Evolutionary conservation across 2,113 vertebrate genomes (phyloP), one percentile per base, ranked within the genome.

Genomic region (Microtus oregoni): DNA sequence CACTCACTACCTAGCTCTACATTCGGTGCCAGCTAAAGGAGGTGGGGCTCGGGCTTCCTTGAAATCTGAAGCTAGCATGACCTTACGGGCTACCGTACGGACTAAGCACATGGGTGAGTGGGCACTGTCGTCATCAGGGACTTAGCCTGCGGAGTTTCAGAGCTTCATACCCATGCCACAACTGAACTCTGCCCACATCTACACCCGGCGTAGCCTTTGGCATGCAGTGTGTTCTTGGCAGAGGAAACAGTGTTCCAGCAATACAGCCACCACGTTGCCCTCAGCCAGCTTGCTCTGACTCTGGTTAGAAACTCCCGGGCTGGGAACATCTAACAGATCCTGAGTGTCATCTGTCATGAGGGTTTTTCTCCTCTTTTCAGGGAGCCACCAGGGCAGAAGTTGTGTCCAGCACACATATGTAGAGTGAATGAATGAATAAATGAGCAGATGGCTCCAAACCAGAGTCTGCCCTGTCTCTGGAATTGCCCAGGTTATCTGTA

Each of bases 101-200:
- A 86, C n/a, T 17, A 68, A 28, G 7, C 3, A 85, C 19, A 26
- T 65, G 35, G 35, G 24, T 0, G 19, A 58, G 1, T 1, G 0
- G 19, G 22, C 41, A 50, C 1, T 50, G 83, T 75, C 4, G 15
- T 30, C 5, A 75, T 63, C 35, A 2, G 17, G 32, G 4, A n/a
- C 50, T 70, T 50, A 17, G 4, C 63, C 73, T n/a, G 8, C 0
- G 0, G 1, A 47, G 28, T 65, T 55, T 22, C 2, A 5, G 55
- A 79, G 28, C 72, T 19, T 81, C 63, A 1, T 5, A 19, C 41
- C 65, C 58, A 9, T 0, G 0, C 44, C 65, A 58, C n/a, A 86
- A 1, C 15, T 65, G 28, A 10, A 0, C 7, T 22, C 38, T 67
- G 8, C 5, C 8, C 19, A n/a, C 7, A 7, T 35, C 1, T 0